Base-by-base conservation (phyloP, 2,797 vertebrate genomes). In the Taenioides sp. region DNA sequence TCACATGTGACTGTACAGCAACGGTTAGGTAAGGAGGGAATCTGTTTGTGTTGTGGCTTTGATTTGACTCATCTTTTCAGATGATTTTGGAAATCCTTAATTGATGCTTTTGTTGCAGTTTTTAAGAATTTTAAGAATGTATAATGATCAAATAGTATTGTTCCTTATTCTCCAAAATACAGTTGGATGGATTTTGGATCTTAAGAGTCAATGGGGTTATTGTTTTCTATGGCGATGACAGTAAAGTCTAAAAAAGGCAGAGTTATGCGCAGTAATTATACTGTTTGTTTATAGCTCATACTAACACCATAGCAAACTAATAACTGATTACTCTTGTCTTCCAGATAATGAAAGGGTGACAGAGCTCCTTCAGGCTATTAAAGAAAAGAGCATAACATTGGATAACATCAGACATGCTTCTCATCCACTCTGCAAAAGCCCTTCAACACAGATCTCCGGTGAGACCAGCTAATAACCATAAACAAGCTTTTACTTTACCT, bases 301-400 rank as follows among this genome's bases (percentile, higher is more conserved):
- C 25, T 17, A 59, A 25, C 11, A 58, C 23, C 23, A 58, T 58
- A 10, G 57, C 16, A 27, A 59, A 59, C 23, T 58, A 58, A 58
- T 59, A 28, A 16, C 18, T 27, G 27, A 16, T 59, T 28, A 18
- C 22, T 10, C 2, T 34, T 20, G 74, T 34, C 37, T 82, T 71
- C 62, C 72, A 98, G 97, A 99, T 92, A 98, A 95, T 86, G 96
- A 98, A 92, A 96, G 92, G 77, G 94, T 97, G 85, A 93, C 94
- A 80, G 96, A 97, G 89, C 93, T 98, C 92, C 95, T 99, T 59
- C 96, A 95, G 72, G 96, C 96, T 82, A 95, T 98, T 90, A 99
- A 97, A 93, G 96, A 98, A 91, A 97, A 96, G 92, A 95, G 87
- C 12, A 84, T 95, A 11, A 94, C 91, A 81, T 92, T 96, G 86